phyloP scores from a whole-genome alignment of 2,113 vertebrate genomes.

The Oriolus oriolus region DNA sequence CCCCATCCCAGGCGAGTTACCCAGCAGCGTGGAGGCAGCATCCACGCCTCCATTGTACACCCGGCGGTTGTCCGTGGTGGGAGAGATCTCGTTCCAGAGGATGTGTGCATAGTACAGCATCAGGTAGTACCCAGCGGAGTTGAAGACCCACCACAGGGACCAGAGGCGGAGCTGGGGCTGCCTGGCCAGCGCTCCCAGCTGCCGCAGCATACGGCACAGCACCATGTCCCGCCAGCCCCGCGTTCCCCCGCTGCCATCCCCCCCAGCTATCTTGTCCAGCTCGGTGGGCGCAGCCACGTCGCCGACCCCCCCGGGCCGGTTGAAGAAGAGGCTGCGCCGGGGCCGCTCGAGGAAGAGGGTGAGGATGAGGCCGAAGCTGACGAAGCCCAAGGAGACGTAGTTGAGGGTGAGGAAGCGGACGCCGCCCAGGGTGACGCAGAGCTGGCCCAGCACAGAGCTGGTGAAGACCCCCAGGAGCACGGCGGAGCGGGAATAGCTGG shows the following conservation, averaged over 20 bases:
- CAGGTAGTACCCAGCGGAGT: constrained; percentile 92
- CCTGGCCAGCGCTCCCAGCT: constrained; percentile 61
- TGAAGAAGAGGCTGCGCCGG: constrained; percentile 89
- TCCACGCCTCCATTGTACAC: constrained; percentile 92
- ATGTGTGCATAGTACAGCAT: constrained; percentile 90
- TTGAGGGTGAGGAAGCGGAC: constrained; percentile 73
- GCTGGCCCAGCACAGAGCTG: constrained; percentile 90
- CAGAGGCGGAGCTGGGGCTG: constrained; percentile 85
- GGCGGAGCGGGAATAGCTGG: constrained; percentile 84
- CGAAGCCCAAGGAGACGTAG: constrained; percentile 82
- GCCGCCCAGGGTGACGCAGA: constrained; percentile 69
- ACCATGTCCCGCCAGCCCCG: constrained; percentile 54
- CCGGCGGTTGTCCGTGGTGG: background rate
- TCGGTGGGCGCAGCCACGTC: background rate
- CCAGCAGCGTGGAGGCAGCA: constrained; percentile 87
- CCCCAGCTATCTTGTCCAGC: constrained; percentile 27
- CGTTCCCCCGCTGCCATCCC: fast-evolving
- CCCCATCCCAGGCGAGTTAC: constrained; percentile 45
- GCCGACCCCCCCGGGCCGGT: background rate
- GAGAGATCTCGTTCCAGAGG: constrained; percentile 81
- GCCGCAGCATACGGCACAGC: constrained; percentile 79
- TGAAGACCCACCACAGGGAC: constrained; percentile 95
- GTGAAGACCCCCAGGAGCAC: constrained; percentile 89
- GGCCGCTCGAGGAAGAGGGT: constrained; percentile 85
- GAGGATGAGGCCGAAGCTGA: constrained; percentile 79